These are phyloP conservation scores for Nilaparvata lugens DNA, from an alignment of 1,140 invertebrate genomes.

Conservation along the genomic window DNA sequence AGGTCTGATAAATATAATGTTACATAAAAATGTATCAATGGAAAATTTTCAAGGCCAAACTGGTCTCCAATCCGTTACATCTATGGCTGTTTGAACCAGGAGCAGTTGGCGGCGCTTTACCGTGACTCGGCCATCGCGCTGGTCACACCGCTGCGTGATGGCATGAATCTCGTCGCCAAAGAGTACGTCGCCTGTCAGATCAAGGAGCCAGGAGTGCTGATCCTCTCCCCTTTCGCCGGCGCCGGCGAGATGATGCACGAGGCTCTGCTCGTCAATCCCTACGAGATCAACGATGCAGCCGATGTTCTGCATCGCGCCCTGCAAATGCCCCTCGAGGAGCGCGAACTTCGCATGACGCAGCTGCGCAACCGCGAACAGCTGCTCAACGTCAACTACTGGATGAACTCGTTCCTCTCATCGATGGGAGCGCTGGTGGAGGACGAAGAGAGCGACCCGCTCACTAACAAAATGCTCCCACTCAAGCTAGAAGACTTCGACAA, in stretches of 20 bases:
- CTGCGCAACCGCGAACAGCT: conserved; percentile 67
- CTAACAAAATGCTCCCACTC: conserved; percentile 74
- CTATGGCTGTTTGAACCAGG: conserved; percentile 78
- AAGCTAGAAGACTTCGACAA: conserved; percentile 82
- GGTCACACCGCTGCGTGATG: conserved; percentile 78
- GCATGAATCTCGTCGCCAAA: conserved; percentile 90
- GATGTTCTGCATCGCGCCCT: conserved; percentile 76
- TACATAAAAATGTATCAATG: conserved; percentile 50
- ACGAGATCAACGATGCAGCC: conserved; percentile 78
- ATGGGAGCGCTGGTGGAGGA: conserved; percentile 67
- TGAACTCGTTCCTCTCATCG: conserved; percentile 75
- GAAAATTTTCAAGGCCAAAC: conserved; percentile 75
- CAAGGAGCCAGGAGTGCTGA: conserved; percentile 74
- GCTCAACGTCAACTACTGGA: conserved; percentile 83
- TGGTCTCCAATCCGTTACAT: conserved; percentile 89
- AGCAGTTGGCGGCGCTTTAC: conserved; percentile 76
- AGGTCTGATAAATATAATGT: background rate
- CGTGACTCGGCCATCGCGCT: conserved; percentile 75
- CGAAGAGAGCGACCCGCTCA: conserved; percentile 67
- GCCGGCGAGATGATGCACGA: conserved; percentile 89
- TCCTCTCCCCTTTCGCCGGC: conserved; percentile 83
- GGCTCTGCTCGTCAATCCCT: conserved; percentile 80
- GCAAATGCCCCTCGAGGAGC: conserved; percentile 83
- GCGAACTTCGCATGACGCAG: conserved; percentile 77
- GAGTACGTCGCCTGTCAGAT: conserved; percentile 90